Base-by-base conservation (phyloP, 1,140 invertebrate species). In the Lucilia cuprina region DNA sequence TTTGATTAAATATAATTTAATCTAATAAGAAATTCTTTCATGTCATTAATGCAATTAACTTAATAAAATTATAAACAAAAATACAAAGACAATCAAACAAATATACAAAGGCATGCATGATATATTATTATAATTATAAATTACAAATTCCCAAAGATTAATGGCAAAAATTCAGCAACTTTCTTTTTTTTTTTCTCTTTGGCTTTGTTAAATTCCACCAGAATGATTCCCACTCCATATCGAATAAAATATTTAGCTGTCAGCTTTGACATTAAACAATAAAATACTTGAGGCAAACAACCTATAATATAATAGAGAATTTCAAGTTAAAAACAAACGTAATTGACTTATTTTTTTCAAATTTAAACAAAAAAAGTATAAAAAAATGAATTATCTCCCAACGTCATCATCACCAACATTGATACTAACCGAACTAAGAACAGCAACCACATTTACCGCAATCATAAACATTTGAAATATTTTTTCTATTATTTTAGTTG, bases 271-370 rank as follows among this genome's bases (percentile, higher is more conserved):
- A 70, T 70, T 70, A 70, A 70, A 70, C 65, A 21, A 70, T 70
- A 70, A 70, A 70, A 70, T 70, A 70, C 65, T 70, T 70, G 19
- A 70, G 65, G 65, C 65, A 30, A 30, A 30, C 25, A 70, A 70
- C n/a, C n/a, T 19, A 70, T 2, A 70, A 10, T 19, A 70, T 21
- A 70, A 19, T 19, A 70, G 10, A 21, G 65, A n/a, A 60, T 60
- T 60, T n/a, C 55, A 70, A 70, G 65, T 70, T 21, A 70, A 70
- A 70, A 21, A 70, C 65, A 70, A 70, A 70, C 65, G 65, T 70
- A 70, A 70, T 70, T 70, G 65, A 70, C 65, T 70, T 70, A 70
- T 21, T 21, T 21, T 70, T 70, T 70, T 55, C 13, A 49, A 12
- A 49, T 55, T 41, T 5, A 55, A 55, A 55, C 50, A 55, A 55